Evolutionary conservation across 2,113 vertebrate genomes (phyloP).

Genomic region (Saccopteryx bilineata): DNA sequence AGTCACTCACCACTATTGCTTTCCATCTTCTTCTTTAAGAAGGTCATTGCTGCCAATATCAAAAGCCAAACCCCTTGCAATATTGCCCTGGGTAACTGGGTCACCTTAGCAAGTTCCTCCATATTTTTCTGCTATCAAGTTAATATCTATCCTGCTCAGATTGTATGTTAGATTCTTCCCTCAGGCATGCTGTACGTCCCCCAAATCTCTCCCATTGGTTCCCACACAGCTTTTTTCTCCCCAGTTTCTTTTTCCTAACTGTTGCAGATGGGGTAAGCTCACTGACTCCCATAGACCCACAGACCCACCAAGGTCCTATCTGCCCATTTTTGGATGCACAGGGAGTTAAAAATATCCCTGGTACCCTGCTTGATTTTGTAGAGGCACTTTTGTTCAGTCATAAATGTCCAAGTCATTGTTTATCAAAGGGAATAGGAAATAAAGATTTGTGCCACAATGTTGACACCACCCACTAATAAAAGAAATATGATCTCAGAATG

Average conservation of each 20-base stretch:
- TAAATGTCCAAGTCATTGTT: background rate
- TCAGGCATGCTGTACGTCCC: background rate
- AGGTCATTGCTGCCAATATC: background rate
- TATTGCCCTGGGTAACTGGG: background rate
- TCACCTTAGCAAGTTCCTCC: background rate
- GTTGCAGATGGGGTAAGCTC: background rate
- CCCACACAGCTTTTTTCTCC: background rate
- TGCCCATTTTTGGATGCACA: background rate
- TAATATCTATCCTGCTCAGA: background rate
- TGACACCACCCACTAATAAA: background rate
- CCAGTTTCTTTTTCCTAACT: background rate
- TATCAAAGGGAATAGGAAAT: background rate
- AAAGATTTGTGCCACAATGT: background rate
- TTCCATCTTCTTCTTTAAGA: background rate
- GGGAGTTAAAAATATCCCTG: background rate
- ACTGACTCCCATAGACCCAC: background rate
- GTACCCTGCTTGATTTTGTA: background rate
- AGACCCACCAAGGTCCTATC: background rate
- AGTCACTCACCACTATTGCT: background rate
- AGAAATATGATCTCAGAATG: background rate
- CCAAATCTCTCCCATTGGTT: background rate
- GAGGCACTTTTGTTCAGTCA: background rate
- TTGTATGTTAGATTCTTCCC: background rate
- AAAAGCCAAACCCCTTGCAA: background rate
- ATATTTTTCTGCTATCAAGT: background rate